Evolutionary conservation across 2,797 vertebrate species (phyloP).

Genomic region (Fundulus diaphanus): DNA sequence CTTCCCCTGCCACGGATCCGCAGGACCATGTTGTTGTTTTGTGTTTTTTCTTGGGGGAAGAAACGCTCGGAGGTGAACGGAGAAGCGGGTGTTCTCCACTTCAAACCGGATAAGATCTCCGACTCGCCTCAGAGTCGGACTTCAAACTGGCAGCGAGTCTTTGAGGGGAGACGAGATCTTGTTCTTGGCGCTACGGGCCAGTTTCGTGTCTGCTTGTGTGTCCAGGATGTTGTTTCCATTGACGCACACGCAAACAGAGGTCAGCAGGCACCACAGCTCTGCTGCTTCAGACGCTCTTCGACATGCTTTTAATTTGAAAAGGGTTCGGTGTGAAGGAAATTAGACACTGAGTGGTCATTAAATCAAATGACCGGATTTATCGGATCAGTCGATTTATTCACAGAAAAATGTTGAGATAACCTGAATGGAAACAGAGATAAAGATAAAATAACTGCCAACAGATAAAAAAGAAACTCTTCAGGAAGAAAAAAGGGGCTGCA

Average conservation of each 20-base stretch:
- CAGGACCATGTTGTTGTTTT: conserved; percentile 41
- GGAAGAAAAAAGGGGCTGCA: too few species aligned
- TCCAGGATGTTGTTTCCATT: conserved; percentile 6
- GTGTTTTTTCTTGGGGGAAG: conserved; percentile 39
- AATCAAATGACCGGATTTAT: neutral
- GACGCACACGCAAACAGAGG: conserved; percentile 5
- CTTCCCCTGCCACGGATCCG: conserved; percentile 51
- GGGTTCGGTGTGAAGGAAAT: neutral
- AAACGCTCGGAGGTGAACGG: conserved; percentile 64
- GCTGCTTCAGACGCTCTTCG: neutral
- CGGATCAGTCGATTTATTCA: neutral
- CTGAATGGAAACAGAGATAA: neutral
- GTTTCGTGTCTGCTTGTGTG: conserved; percentile 28
- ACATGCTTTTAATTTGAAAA: neutral
- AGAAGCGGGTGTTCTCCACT: conserved; percentile 64
- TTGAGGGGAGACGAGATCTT: conserved; percentile 53
- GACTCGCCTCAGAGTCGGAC: conserved; percentile 63
- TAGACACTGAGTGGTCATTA: neutral
- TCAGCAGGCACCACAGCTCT: conserved; percentile 16
- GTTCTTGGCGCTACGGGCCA: conserved; percentile 59
- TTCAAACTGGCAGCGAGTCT: conserved; percentile 51
- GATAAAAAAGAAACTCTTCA: neutral
- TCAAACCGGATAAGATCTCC: conserved; percentile 72
- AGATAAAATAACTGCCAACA: neutral
- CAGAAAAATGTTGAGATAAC: neutral